Evolutionary conservation across 2,888 invertebrate genomes (phyloP), one percentile per base, ranked within the genome.

Genomic region (Nemapogon koenigi): DNA sequence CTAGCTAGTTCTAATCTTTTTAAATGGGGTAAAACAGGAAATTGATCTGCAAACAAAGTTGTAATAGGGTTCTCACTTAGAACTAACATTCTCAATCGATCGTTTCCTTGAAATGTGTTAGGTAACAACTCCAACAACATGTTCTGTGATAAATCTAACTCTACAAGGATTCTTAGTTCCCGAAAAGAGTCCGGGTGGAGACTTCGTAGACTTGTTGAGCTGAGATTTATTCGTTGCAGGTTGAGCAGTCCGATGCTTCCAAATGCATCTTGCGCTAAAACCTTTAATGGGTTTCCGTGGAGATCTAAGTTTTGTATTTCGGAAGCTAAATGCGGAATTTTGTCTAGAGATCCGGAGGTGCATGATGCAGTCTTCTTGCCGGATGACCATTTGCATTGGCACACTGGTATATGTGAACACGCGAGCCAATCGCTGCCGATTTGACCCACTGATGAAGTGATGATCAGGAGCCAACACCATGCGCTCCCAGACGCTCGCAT

Each of bases 281-380:
- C 81, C 35, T 84, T 82, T 49, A 95, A 86, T 38, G 84, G 82
- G 66, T 94, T 94, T 44, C 88, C 88, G 41, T 89, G 88, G 33
- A 95, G 67, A 51, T 94, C 91, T 47, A 95, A 81, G 3, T 89
- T 65, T 86, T 90, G 55, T 75, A 84, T 73, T 13, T 80, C 79
- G 40, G 73, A 49, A 11, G 69, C 68, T 44, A 80, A 54, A 44
- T 59, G 57, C 26, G 94, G 94, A 19, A 94, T 81, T 37, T 83
- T 79, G 37, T 84, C 86, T 43, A 93, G 81, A 14, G 88, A 87
- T 25, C 89, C 87, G 44, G 89, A 85, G 41, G 86, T 83, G 65
- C 94, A 95, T 32, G 91, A 82, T 7, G 93, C 94, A 2, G 91
- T 91, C 64, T 91, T 92, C 66, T 94, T 94, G 38, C 94, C 94